phyloP scores from a whole-genome alignment of 2,113 vertebrate species.

The Talpa occidentalis region DNA sequence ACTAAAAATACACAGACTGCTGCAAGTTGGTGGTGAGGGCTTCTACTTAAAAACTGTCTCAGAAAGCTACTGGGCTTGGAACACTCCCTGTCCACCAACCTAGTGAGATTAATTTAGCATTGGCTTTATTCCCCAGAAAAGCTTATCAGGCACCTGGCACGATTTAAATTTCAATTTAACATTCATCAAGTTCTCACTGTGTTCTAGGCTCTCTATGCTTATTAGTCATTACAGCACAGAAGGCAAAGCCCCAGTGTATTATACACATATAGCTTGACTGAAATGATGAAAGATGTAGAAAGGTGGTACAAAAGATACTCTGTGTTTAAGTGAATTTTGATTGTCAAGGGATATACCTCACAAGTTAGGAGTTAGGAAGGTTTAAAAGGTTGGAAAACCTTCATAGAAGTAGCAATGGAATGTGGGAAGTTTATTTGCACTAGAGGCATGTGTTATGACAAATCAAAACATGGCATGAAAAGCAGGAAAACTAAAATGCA shows the following conservation, averaged over 20 bases:
- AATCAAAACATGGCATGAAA: background rate
- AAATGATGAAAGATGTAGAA: background rate
- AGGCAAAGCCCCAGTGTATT: background rate
- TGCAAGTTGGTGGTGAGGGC: conserved; percentile 28
- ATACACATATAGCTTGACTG: background rate
- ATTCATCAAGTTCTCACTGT: background rate
- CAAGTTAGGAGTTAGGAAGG: background rate
- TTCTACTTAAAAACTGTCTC: conserved; percentile 42
- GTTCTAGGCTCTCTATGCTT: background rate
- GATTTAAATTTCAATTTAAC: conserved; percentile 17
- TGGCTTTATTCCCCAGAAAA: background rate
- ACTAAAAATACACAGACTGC: conserved; percentile 77
- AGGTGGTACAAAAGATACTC: background rate
- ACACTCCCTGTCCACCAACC: background rate
- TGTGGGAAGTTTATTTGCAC: background rate
- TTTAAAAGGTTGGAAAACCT: conserved; percentile 1
- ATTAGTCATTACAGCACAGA: background rate
- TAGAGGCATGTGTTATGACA: background rate
- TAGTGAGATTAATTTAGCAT: background rate
- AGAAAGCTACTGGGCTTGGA: conserved; percentile 32
- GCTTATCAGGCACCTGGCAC: background rate
- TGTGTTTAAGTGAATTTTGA: background rate
- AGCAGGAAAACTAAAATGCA: background rate
- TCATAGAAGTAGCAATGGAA: background rate
- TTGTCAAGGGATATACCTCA: background rate